Evolutionary conservation across 1,140 invertebrate species (phyloP).

Genomic region (Tyrophagus putrescentiae): DNA sequence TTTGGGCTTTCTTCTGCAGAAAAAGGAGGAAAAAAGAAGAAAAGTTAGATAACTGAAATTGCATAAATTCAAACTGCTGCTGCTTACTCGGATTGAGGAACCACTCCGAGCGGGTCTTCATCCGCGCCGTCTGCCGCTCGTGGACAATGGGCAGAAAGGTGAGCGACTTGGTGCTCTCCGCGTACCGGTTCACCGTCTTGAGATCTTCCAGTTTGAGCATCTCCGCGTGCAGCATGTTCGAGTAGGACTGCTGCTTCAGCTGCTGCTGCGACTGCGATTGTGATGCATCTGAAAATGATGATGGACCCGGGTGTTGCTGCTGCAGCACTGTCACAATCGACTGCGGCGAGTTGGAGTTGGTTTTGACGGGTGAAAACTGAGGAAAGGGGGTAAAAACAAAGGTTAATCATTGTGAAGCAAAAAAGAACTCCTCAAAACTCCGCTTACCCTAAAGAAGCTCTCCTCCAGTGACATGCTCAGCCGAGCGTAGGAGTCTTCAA

Average conservation of each 20-base stretch:
- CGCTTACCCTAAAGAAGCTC: constrained; percentile 57
- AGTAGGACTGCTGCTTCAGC: constrained; percentile 10
- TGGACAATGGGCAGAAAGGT: constrained; percentile 82
- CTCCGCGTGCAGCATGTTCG: constrained; percentile 7
- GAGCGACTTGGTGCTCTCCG: constrained; percentile 79
- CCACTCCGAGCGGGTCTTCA: constrained; percentile 85
- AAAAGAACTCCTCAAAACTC: not conserved
- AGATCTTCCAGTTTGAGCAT: constrained; percentile 48
- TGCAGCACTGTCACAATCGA: constrained; percentile 5
- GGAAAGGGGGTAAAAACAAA: not conserved
- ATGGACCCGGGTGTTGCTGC: not conserved
- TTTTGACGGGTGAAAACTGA: constrained; percentile 4
- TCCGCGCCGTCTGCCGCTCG: constrained; percentile 76
- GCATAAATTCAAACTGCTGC: not conserved
- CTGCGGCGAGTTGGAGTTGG: constrained; percentile 16
- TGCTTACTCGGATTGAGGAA: constrained; percentile 45
- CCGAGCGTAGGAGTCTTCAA: constrained; percentile 56
- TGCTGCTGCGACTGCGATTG: not conserved
- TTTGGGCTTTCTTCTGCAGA: constrained; percentile 14
- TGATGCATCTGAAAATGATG: not conserved
- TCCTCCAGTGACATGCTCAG: constrained; percentile 70
- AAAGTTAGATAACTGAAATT: not conserved
- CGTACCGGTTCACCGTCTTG: constrained; percentile 65
- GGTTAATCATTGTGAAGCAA: not conserved
- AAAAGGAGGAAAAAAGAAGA: constrained; percentile 7